These are phyloP conservation scores for Rhinoraja longicauda DNA, from an alignment of 2,797 vertebrate species.

Conservation along the genomic window DNA sequence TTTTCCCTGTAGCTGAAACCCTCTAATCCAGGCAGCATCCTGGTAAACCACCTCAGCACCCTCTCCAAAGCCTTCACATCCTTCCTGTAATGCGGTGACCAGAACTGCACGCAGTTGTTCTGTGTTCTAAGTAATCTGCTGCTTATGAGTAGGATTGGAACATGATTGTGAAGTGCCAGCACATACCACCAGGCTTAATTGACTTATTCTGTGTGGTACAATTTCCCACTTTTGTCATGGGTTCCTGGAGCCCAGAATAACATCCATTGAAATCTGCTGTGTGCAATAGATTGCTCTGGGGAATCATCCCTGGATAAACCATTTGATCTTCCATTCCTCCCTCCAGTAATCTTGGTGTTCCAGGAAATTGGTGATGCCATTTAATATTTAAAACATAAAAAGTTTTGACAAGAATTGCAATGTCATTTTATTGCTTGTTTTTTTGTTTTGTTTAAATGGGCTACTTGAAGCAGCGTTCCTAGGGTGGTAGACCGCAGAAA, in stretches of 20 bases:
- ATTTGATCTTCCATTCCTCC: neutral
- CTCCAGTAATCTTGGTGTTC: neutral
- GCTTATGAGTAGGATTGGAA: neutral
- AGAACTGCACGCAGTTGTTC: no score
- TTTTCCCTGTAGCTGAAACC: no score
- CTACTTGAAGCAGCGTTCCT: neutral
- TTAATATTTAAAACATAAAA: neutral
- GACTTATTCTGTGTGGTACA: neutral
- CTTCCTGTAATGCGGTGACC: no score
- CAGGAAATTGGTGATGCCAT: neutral
- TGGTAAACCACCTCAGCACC: no score
- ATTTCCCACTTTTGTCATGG: neutral
- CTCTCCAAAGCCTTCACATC: no score
- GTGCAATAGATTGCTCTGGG: neutral
- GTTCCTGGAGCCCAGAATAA: neutral
- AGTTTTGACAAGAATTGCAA: neutral
- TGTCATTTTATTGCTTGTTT: neutral
- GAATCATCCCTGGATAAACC: neutral
- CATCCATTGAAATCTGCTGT: neutral
- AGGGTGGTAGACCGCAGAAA: no score
- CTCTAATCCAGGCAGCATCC: no score
- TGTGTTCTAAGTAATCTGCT: no score
- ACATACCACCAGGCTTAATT: no score
- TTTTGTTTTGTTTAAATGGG: neutral
- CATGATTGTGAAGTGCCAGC: neutral